phyloP scores from a whole-genome alignment of 2,113 vertebrate genomes.

The Lasiurus borealis region DNA sequence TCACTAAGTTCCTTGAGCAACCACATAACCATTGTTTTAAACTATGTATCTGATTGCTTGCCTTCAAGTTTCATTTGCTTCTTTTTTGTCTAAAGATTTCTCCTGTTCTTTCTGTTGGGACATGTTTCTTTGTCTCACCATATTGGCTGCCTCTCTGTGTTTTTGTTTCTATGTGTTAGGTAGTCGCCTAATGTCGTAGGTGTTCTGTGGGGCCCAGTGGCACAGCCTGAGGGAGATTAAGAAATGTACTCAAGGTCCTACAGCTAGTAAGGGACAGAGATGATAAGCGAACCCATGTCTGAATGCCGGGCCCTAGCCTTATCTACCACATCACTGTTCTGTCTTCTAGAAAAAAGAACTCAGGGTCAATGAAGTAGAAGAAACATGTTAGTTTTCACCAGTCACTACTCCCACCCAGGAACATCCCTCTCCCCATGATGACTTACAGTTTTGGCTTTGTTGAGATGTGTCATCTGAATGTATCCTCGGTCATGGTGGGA shows the following conservation, averaged over 20 bases:
- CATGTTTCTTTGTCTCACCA: not conserved
- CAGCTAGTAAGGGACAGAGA: not conserved
- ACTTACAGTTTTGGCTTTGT: constrained; percentile 96
- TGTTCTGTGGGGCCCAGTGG: not conserved
- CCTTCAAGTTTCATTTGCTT: not conserved
- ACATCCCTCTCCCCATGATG: accelerated
- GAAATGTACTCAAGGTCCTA: not conserved
- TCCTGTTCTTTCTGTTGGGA: not conserved
- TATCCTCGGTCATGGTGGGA: constrained; percentile 91
- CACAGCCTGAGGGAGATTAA: not conserved
- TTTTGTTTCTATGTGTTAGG: not conserved
- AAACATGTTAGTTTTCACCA: not conserved
- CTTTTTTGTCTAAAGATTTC: not conserved
- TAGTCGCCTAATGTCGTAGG: not conserved
- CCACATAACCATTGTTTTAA: not conserved
- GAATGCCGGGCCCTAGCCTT: not conserved
- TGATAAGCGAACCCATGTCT: accelerated
- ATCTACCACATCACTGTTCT: not conserved
- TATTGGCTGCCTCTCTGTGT: not conserved
- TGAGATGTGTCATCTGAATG: constrained; percentile 95
- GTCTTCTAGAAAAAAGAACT: not conserved
- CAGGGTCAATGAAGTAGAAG: not conserved
- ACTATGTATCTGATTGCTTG: not conserved
- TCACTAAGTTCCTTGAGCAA: not conserved
- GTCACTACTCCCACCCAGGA: accelerated